phyloP scores from a whole-genome alignment of 2,113 vertebrate genomes.

The Paramisgurnus dabryanus region DNA sequence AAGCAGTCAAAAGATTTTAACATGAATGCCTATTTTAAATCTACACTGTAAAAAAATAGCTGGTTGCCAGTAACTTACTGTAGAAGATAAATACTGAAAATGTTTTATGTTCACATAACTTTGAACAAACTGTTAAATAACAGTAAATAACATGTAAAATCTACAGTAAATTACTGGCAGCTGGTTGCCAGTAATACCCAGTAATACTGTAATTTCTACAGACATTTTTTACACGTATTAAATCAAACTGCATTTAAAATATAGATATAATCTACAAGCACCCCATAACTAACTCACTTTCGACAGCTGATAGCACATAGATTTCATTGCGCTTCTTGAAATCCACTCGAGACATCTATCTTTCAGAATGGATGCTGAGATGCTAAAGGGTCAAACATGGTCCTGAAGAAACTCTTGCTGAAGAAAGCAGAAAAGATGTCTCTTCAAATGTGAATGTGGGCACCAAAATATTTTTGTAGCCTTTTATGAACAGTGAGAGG shows the following conservation, averaged over 20 bases:
- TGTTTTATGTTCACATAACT: too few species aligned
- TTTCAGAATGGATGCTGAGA: neutral
- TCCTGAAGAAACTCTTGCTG: neutral
- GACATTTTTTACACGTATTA: too few species aligned
- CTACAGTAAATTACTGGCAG: too few species aligned
- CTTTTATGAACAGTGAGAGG: neutral
- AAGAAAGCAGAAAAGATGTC: neutral
- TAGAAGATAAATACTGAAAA: too few species aligned
- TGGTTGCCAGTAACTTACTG: too few species aligned
- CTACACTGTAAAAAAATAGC: too few species aligned
- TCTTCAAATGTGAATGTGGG: neutral
- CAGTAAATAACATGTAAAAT: too few species aligned
- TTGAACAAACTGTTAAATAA: too few species aligned
- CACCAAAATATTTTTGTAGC: neutral
- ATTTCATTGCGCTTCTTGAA: conserved; percentile 3
- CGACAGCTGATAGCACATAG: neutral
- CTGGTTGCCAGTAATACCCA: too few species aligned
- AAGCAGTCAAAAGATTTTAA: neutral
- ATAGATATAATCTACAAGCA: neutral
- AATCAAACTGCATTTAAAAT: too few species aligned
- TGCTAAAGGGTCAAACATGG: neutral
- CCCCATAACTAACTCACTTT: neutral
- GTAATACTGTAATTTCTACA: too few species aligned
- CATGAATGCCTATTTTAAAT: neutral
- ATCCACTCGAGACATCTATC: neutral